phyloP scores from a whole-genome alignment of 2,797 vertebrate genomes.

The Tangara arthus region DNA sequence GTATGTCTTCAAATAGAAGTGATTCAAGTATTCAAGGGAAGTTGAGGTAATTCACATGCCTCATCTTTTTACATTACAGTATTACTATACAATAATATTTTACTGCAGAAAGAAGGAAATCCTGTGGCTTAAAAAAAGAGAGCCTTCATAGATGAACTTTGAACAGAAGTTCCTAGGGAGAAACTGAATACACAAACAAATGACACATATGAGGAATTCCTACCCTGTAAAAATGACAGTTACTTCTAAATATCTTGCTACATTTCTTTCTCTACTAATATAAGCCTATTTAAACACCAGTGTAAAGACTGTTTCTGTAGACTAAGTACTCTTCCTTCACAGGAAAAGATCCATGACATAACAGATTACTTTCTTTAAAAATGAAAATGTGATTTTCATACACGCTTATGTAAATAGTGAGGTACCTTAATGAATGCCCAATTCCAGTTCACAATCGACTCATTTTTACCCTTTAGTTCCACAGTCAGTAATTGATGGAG shows the following conservation, averaged over 20 bases:
- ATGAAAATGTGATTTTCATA: not conserved
- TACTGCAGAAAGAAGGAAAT: not conserved
- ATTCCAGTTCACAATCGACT: not conserved
- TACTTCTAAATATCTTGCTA: not conserved
- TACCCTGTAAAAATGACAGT: not conserved
- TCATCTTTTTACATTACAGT: not conserved
- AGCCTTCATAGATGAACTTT: not conserved
- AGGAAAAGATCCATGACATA: not conserved
- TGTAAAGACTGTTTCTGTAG: not conserved
- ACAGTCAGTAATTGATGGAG: not conserved
- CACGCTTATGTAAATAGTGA: not conserved
- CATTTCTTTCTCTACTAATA: not conserved
- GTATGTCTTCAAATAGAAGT: not conserved
- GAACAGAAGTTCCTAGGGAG: not conserved
- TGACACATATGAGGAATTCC: not conserved
- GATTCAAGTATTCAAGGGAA: not conserved
- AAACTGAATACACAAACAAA: not conserved
- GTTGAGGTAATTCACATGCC: not conserved
- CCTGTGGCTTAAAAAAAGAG: not conserved
- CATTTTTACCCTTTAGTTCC: not conserved
- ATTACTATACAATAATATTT: not conserved
- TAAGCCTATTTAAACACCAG: not conserved
- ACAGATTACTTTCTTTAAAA: not conserved
- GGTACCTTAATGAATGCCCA: not conserved
- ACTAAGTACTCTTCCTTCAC: not conserved